Evolutionary conservation across 2,888 invertebrate genomes (phyloP), one percentile per base, ranked within the genome.

Genomic region (Diarsia brunnea): DNA sequence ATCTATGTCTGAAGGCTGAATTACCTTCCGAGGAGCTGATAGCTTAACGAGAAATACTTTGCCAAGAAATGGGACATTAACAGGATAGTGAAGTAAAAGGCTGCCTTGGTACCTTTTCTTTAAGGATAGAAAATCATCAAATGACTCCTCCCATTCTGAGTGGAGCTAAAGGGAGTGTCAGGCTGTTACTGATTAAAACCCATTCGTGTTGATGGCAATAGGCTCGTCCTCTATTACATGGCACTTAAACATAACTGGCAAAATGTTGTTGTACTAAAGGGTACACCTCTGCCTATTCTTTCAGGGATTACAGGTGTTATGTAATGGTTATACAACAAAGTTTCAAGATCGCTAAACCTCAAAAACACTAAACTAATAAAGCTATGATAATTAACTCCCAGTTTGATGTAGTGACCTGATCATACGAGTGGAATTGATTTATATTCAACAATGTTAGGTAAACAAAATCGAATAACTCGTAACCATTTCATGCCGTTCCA

Each of bases 11-110:
- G 53, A 69, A 78, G 69, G 55, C 72, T 69, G 70, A 79, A 84
- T 81, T 81, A 83, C 73, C 58, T 81, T 69, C 49, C 65, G n/a
- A 73, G 71, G 12, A 12, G 64, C 65, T 31, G 75, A 83, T 84
- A 84, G 64, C 76, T 74, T 79, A 74, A 67, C 78, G 71, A 80
- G 75, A 53, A 58, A 65, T 75, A 73, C 75, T 82, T 75, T 71
- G 69, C 75, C 74, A 78, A 82, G 70, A 75, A 78, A 63, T 78
- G n/a, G 53, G 27, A 43, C 66, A 70, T 86, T 75, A 82, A 64
- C n/a, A 63, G 24, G 27, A 4, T 49, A 27, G 21, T 67, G 11
- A 4, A 73, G n/a, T 58, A 19, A 24, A 58, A 43, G 0, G 2
- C 1, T 43, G n/a, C 14, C 3, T 11, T 55, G 24, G 24, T 55